These are phyloP conservation scores for Troides helena DNA, from an alignment of 2,888 invertebrate species.

Conservation along the genomic window DNA sequence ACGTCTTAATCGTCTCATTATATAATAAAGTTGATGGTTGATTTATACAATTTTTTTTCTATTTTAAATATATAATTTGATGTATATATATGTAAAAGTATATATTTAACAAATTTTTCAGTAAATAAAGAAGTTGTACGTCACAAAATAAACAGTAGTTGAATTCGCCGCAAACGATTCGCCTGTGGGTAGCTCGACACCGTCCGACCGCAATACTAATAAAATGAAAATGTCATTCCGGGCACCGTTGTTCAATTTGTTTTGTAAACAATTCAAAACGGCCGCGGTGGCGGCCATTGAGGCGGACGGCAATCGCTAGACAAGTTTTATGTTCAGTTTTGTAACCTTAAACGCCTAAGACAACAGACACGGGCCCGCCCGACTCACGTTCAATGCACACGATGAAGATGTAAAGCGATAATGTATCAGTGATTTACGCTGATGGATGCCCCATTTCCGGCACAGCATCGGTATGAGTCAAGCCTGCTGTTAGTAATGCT, in stretches of 20 bases:
- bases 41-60: no score
- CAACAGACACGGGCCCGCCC: conserved; percentile 3
- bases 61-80: no score
- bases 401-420: conserved; percentile 15
- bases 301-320: not conserved
- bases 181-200: conserved; percentile 12
- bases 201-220: conserved; percentile 28
- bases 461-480: conserved; percentile 10
- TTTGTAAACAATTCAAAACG: conserved; percentile 30
- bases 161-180: not conserved
- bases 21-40: no score
- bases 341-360: conserved; percentile 5
- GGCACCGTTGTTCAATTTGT: conserved; percentile 19
- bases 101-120: no score
- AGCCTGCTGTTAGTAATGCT: no score
- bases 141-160: conserved; percentile 16
- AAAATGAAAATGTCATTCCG: conserved; percentile 31
- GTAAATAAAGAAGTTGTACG: not conserved
- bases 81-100: no score
- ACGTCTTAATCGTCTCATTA: no score
- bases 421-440: conserved; percentile 10
- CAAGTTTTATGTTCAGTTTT: conserved; percentile 16
- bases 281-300: conserved; percentile 1
- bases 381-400: conserved; percentile 10
- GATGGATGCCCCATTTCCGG: conserved; percentile 7